Base-by-base conservation (phyloP, 2,888 invertebrate genomes). In the Trissonchulus sp. region DNA sequence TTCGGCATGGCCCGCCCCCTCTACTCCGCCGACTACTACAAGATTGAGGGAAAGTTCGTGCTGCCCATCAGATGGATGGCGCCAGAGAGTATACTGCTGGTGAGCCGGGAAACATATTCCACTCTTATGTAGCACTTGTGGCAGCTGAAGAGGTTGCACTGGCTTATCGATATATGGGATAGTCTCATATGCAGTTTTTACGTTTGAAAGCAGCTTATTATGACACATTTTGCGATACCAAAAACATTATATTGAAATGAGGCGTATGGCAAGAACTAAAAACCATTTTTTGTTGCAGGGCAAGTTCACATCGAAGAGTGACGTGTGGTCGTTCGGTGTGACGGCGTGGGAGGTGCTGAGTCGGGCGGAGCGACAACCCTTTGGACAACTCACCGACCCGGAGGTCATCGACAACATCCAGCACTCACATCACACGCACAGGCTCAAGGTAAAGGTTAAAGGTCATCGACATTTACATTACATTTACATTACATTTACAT, bases 301-400 rank as follows among this genome's bases (percentile, higher is more conserved):
- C 73, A 91, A 91, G 86, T 93, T 93, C 85, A 92, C 91, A 48
- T 90, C 90, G 72, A 92, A 92, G 85, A 91, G 92, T 82, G 94
- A 94, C 85, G 92, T 93, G 0, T 94, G 94, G 93, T 90, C 93
- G 23, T 94, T 93, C 85, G 94, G 91, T 0, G 92, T 94, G 31
- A 92, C 92, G 0, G 86, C 94, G 71, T 92, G 93, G 90, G 94
- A 94, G 86, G 90, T 94, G 76, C 88, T 93, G 81, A 90, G 91
- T 15, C 88, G 91, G 74, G 92, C 92, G 79, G 88, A 91, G 71
- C 89, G 91, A 73, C 89, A 90, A 77, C 94, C 94, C 0, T 93
- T 90, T 85, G 90, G 91, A 75, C 89, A 90, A 77, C 84, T 92
- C 79, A 89, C 89, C 28, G 92, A 94, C 84, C 89, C 89, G 74